A percentile compares a stretch with the other conserved stretches of the same genome.
Conservation (phyloP, 2,113 vertebrate species). For the Sapajus apella region DNA sequence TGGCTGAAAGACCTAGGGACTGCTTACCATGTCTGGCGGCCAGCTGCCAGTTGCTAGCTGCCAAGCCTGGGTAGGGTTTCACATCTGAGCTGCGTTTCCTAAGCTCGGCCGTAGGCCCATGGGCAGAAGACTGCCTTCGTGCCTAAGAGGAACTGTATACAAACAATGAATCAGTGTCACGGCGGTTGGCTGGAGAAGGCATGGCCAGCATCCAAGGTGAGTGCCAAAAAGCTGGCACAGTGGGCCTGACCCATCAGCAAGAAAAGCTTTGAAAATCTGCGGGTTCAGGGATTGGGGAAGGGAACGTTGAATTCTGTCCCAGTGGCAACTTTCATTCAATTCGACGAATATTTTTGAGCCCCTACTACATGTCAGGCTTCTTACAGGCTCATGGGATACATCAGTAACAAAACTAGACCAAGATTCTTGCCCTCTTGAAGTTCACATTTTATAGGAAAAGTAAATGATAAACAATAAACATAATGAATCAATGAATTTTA, state of each 20-base stretch:
- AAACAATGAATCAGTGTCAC: conserved; percentile 8
- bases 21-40: conserved; percentile 7
- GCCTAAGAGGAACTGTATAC: background rate
- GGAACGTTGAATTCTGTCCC: background rate
- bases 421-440: background rate
- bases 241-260: background rate
- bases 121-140: background rate
- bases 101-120: background rate
- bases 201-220: background rate
- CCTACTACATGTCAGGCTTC: background rate
- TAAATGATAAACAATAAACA: background rate
- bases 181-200: background rate
- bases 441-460: background rate
- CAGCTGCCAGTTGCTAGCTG: conserved; percentile 34
- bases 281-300: background rate
- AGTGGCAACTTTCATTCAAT: background rate
- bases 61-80: background rate
- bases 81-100: conserved; percentile 53
- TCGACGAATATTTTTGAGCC: background rate
- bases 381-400: background rate
- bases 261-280: conserved; percentile 23
- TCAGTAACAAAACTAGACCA: background rate
- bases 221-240: background rate
- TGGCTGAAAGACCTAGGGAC: background rate
- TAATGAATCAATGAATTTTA: background rate